phyloP scores from a whole-genome alignment of 2,888 invertebrate species.

The Apoderus coryli region DNA sequence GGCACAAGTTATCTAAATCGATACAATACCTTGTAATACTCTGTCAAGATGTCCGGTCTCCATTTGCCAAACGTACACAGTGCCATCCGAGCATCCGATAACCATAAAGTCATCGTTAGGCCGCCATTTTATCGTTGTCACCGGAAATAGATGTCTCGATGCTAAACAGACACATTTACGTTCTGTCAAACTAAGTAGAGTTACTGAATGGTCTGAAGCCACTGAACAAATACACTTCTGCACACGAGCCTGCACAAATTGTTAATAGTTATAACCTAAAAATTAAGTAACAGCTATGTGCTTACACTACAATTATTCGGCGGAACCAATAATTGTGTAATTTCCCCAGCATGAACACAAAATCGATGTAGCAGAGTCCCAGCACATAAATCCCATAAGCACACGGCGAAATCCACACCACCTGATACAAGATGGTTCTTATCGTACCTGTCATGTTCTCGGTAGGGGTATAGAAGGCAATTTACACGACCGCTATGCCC shows the following conservation, averaged over 20 bases:
- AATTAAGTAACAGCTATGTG: constrained; percentile 18
- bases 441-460: constrained; percentile 80
- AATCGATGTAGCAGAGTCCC: constrained; percentile 84
- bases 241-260: constrained; percentile 59
- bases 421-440: constrained; percentile 84
- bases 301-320: constrained; percentile 79
- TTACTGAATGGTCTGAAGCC: constrained; percentile 95
- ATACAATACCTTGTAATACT: constrained; percentile 75
- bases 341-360: constrained; percentile 96
- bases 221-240: constrained; percentile 93
- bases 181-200: constrained; percentile 80
- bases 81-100: constrained; percentile 92
- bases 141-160: constrained; percentile 84
- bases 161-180: constrained; percentile 91
- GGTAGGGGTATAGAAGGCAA: constrained; percentile 87
- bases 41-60: constrained; percentile 96
- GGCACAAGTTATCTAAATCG: too few relatives aligned
- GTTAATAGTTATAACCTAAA: constrained; percentile 11
- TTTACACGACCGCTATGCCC: constrained; percentile 92
- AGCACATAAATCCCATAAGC: constrained; percentile 88
- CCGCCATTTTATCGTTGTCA: constrained; percentile 90
- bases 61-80: constrained; percentile 99
- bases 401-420: constrained; percentile 94
- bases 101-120: constrained; percentile 97
- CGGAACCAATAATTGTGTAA: constrained; percentile 86